Conservation (phyloP, 2,113 vertebrate species). For the Aix galericulata region DNA sequence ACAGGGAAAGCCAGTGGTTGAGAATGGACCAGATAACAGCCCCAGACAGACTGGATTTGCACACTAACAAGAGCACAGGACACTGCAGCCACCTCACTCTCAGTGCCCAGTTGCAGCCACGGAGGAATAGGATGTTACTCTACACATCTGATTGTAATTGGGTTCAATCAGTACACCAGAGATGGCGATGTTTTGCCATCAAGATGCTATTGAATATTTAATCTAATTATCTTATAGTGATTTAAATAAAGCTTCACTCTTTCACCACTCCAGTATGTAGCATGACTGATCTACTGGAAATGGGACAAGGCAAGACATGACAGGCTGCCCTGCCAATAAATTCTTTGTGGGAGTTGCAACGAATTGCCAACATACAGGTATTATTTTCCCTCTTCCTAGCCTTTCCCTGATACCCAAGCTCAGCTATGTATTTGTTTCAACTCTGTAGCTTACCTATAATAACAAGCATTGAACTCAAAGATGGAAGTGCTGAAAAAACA, state of each 20-base stretch:
- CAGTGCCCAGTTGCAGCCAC: not conserved
- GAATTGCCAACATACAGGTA: not conserved
- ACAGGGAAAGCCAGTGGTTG: not conserved
- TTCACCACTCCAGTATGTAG: not conserved
- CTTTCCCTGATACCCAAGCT: not conserved
- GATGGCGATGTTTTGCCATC: not conserved
- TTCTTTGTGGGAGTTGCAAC: not conserved
- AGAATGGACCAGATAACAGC: conserved; percentile 12
- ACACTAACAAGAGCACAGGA: not conserved
- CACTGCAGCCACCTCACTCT: not conserved
- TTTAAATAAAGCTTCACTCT: conserved; percentile 1
- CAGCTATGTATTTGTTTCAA: not conserved
- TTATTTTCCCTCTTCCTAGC: not conserved
- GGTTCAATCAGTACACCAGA: not conserved
- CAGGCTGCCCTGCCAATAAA: not conserved
- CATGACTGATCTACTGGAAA: not conserved
- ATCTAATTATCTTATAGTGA: not conserved
- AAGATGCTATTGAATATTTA: not conserved
- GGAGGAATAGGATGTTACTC: not conserved
- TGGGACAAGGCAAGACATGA: not conserved
- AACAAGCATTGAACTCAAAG: not conserved
- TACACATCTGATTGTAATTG: not conserved
- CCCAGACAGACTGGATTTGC: not conserved
- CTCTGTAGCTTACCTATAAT: not conserved
- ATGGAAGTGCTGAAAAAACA: not conserved